Evolutionary conservation across 2,888 invertebrate species (phyloP), one percentile per base, ranked within the genome.

Genomic region (Salpingus planirostris): DNA sequence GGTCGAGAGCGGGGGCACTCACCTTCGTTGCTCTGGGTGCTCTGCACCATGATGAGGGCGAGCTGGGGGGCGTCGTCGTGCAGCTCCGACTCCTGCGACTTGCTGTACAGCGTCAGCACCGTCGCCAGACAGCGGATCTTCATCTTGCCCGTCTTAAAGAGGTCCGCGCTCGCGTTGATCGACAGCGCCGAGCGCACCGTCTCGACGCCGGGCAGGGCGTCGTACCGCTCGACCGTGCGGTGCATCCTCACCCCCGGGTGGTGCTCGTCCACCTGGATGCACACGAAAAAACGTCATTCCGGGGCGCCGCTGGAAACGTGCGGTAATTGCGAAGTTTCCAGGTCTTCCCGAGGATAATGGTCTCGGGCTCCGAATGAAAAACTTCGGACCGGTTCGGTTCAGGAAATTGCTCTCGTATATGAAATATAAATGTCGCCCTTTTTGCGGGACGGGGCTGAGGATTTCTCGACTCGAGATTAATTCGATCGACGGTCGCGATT

Each of bases 61-160:
- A 62, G 44, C 30, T 56, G 53, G 3, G 63, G 63, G 15, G 60
- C 51, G 32, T 62, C 61, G 35, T 62, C 61, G 32, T 53, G 54
- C 23, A 63, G 45, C 37, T 60, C 61, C 22, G 50, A 49, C 40
- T 60, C 60, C 36, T 55, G 53, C 14, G 52, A 47, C 31, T 52
- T 43, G 34, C 49, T 47, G 47, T 63, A 63, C 34, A 63, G 47
- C 18, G 54, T 49, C 45, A 56, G 62, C 57, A 63, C 54, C 13
- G 59, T 55, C 27, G 61, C 62, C 38, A 55, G 45, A 43, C 63
- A 63, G 26, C 55, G 54, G 13, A 63, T 47, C 33, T 55, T 54
- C 47, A 63, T 51, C 42, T 59, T 60, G 27, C 61, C 57, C 35
- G 50, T 52, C 33, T 57, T 57, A 52, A 63, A 62, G 28, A 60